Conservation (phyloP, 2,797 vertebrate species). For the Parambassis ranga region DNA sequence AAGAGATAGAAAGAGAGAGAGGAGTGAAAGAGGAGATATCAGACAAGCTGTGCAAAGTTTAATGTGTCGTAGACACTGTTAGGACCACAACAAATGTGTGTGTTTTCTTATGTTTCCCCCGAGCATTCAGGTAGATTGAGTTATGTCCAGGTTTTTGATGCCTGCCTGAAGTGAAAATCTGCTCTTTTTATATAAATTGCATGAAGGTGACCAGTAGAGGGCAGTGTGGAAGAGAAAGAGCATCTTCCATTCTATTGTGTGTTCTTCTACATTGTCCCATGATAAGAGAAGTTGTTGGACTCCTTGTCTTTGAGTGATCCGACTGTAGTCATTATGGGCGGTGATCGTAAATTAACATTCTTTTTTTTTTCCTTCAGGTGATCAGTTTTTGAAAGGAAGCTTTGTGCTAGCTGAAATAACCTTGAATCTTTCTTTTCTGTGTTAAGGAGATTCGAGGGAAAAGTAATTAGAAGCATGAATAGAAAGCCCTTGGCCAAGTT, state of each 20-base stretch:
- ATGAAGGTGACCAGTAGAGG: conserved; percentile 55
- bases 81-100: not conserved
- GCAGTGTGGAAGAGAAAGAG: not conserved
- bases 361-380: not conserved
- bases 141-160: conserved; percentile 28
- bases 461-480: conserved; percentile 2
- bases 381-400: not conserved
- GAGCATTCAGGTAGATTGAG: not conserved
- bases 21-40: not conserved
- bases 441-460: not conserved
- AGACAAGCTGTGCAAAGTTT: conserved; percentile 7
- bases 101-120: not conserved
- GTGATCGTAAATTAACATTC: not conserved
- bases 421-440: not conserved
- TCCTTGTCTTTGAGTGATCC: not conserved
- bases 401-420: not conserved
- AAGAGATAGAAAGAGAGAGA: not conserved
- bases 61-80: conserved; percentile 1
- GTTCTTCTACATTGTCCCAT: not conserved
- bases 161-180: conserved; percentile 23
- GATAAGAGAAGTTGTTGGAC: not conserved
- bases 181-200: not conserved
- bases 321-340: not conserved
- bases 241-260: not conserved
- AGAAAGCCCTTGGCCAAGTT: conserved; percentile 17